A percentile compares a stretch with the other conserved stretches of the same genome.
Evolutionary conservation across 2,888 invertebrate genomes (phyloP).

Genomic region (Melanostoma mellinum): DNA sequence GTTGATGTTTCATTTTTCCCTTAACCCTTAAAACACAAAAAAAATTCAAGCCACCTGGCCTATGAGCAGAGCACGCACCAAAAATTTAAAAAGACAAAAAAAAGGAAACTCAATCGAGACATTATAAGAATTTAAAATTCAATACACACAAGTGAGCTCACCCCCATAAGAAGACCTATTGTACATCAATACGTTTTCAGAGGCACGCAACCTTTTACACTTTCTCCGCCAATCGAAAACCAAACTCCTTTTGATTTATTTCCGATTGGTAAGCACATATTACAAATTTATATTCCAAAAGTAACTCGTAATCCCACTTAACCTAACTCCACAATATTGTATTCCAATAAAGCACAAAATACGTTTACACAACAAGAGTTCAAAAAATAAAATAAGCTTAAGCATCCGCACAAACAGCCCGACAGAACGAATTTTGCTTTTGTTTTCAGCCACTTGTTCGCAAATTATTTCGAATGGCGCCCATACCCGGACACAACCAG

Average conservation of each 20-base stretch:
- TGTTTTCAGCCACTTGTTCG: slow-evolving; percentile 30
- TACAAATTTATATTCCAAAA: slow-evolving; percentile 42
- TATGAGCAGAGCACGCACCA: too few species aligned
- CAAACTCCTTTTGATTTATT: slow-evolving; percentile 35
- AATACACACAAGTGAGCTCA: slow-evolving; percentile 5
- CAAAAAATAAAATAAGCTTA: slow-evolving; percentile 4
- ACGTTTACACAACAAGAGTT: background rate
- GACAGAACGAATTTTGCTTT: slow-evolving; percentile 14
- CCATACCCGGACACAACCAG: slow-evolving; percentile 2
- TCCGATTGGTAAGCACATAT: background rate
- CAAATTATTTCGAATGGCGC: slow-evolving; percentile 49
- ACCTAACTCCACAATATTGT: slow-evolving; percentile 24
- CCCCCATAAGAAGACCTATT: background rate
- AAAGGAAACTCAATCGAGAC: too few species aligned
- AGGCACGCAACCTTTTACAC: background rate
- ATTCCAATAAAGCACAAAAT: slow-evolving; percentile 7
- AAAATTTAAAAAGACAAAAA: too few species aligned
- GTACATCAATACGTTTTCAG: slow-evolving; percentile 21
- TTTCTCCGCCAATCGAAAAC: slow-evolving; percentile 13
- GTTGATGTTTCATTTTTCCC: too few species aligned
- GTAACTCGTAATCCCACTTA: slow-evolving; percentile 51
- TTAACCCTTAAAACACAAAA: too few species aligned
- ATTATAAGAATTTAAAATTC: slow-evolving; percentile 9
- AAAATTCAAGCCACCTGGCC: too few species aligned
- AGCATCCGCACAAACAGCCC: background rate